Conservation (phyloP, 2,113 vertebrate species). For the Spermophilus dauricus region DNA sequence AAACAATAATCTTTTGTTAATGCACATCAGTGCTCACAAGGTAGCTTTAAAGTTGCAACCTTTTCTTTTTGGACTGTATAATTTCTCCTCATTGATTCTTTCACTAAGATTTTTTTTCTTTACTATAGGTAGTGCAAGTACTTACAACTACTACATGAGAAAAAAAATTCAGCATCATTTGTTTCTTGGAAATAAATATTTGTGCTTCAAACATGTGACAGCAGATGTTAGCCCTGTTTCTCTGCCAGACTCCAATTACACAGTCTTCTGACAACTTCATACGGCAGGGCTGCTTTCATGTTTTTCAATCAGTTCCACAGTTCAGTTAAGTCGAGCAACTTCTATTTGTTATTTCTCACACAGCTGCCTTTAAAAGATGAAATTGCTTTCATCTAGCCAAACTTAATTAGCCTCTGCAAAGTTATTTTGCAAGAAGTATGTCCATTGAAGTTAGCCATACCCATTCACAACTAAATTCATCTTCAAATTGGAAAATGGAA, state of each 20-base stretch:
- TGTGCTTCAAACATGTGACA: not conserved
- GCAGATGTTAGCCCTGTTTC: slow-evolving; percentile 50
- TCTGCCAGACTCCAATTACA: slow-evolving; percentile 59
- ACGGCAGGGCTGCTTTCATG: not conserved
- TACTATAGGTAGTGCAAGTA: not conserved
- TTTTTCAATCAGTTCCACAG: not conserved
- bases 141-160: not conserved
- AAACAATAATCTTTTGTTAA: not conserved
- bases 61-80: not conserved
- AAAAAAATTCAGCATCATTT: slow-evolving; percentile 35
- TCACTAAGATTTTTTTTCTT: slow-evolving; percentile 1
- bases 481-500: not conserved
- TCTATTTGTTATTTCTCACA: not conserved
- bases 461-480: not conserved
- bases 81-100: not conserved
- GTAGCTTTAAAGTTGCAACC: not conserved
- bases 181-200: slow-evolving; percentile 62
- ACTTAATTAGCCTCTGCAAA: not conserved
- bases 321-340: slow-evolving; percentile 2
- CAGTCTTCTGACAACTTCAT: slow-evolving; percentile 46
- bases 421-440: not conserved
- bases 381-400: not conserved
- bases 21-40: not conserved
- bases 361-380: slow-evolving; percentile 3
- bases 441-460: not conserved